phyloP scores from a whole-genome alignment of 2,113 vertebrate species.

The Donacobius atricapilla region DNA sequence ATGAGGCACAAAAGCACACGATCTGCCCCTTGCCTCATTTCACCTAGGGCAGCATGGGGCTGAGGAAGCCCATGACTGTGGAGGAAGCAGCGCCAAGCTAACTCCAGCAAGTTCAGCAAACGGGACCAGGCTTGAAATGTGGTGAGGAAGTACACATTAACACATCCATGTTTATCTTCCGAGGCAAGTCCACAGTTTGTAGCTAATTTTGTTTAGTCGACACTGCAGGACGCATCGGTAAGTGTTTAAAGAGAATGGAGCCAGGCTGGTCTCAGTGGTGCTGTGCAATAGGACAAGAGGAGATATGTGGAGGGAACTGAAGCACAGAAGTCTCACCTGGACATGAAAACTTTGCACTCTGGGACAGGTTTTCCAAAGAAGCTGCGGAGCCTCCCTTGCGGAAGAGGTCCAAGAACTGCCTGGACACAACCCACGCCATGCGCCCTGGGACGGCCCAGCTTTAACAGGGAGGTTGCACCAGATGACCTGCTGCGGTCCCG shows the following conservation, averaged over 20 bases:
- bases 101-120: fast-evolving
- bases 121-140: fast-evolving
- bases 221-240: background rate
- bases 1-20: background rate
- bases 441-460: too few relatives aligned
- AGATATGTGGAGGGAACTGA: background rate
- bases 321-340: background rate
- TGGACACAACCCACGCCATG: too few relatives aligned
- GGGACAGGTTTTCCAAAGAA: background rate
- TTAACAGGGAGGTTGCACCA: too few relatives aligned
- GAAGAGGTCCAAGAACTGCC: background rate
- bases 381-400: fast-evolving
- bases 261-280: background rate
- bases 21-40: fast-evolving
- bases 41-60: fast-evolving
- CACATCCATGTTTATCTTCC: fast-evolving
- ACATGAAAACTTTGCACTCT: background rate
- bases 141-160: fast-evolving
- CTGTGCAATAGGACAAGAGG: background rate
- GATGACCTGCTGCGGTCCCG: too few relatives aligned
- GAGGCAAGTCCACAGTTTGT: fast-evolving
- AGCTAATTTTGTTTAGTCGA: background rate
- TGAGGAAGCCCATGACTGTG: fast-evolving
- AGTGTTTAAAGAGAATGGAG: background rate
- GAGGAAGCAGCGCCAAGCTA: background rate